phyloP scores from a whole-genome alignment of 2,113 vertebrate genomes.

The Ailurus styani region DNA sequence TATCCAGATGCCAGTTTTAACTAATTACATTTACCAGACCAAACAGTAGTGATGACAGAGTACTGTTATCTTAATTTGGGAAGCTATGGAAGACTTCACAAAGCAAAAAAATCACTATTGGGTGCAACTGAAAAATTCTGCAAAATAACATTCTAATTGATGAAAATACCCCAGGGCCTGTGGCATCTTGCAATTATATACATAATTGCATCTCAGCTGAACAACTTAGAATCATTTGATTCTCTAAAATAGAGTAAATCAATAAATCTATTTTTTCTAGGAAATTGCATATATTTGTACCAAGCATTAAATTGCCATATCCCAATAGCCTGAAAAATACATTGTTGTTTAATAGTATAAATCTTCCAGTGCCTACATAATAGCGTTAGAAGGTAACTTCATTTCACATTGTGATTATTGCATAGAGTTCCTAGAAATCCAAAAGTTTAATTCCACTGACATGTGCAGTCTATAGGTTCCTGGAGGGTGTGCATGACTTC shows the following conservation, averaged over 20 bases:
- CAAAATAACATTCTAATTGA: neutral
- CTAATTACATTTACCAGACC: neutral
- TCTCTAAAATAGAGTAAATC: slow-evolving; percentile 36
- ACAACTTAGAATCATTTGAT: slow-evolving; percentile 15
- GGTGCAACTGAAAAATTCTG: slow-evolving; percentile 17
- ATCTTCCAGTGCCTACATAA: slow-evolving; percentile 18
- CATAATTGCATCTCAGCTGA: slow-evolving; percentile 13
- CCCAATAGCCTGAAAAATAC: neutral
- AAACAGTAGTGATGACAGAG: neutral
- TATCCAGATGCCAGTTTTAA: slow-evolving; percentile 1
- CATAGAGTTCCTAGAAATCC: neutral
- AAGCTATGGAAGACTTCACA: neutral
- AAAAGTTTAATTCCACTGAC: slow-evolving; percentile 93
- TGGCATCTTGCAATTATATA: neutral
- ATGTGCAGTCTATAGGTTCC: slow-evolving; percentile 94
- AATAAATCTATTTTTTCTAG: neutral
- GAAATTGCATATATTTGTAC: neutral
- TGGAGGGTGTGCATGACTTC: slow-evolving; percentile 91
- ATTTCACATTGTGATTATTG: neutral
- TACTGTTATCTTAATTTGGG: neutral
- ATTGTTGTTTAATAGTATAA: neutral
- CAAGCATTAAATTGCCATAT: neutral
- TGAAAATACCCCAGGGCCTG: neutral
- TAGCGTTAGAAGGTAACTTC: neutral
- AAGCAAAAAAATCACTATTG: neutral